Evolutionary conservation across 2,888 invertebrate species (phyloP).

Genomic region (Callyntrura sp.): DNA sequence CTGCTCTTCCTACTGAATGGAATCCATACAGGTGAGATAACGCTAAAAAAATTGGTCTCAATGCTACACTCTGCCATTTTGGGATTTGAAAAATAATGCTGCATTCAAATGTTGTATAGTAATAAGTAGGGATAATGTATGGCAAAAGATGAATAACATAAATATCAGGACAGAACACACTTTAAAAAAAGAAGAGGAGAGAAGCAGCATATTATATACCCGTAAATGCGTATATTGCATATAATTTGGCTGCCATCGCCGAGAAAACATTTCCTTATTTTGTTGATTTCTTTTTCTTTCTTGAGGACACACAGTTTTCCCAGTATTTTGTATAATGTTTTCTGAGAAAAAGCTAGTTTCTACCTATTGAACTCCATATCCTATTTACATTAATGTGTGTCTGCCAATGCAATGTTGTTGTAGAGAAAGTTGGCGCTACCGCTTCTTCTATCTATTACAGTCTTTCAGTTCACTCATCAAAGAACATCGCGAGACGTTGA

Average conservation of each 20-base stretch:
- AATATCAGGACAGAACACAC: too few species aligned
- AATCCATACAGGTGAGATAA: conserved; percentile 60
- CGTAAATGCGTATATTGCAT: too few species aligned
- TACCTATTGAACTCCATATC: conserved; percentile 30
- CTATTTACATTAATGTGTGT: conserved; percentile 14
- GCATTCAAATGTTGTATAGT: not conserved
- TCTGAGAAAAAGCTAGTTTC: conserved; percentile 22
- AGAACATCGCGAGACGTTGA: conserved; percentile 10
- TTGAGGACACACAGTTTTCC: conserved; percentile 23
- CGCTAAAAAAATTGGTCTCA: conserved; percentile 35
- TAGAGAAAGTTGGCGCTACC: too few species aligned
- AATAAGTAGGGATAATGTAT: not conserved
- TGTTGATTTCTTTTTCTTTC: too few species aligned
- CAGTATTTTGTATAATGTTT: conserved; percentile 10
- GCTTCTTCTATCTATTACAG: too few species aligned
- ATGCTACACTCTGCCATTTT: not conserved
- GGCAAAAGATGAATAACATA: too few species aligned
- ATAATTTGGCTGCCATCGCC: too few species aligned
- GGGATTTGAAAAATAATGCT: not conserved
- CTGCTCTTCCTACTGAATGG: not conserved
- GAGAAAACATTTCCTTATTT: too few species aligned
- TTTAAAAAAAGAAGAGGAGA: too few species aligned
- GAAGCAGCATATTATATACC: too few species aligned
- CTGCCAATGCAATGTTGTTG: not conserved
- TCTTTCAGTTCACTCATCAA: conserved; percentile 41